Evolutionary conservation across 1,140 invertebrate genomes (phyloP), one percentile per base, ranked within the genome.

Genomic region (Drosophila arawakana): DNA sequence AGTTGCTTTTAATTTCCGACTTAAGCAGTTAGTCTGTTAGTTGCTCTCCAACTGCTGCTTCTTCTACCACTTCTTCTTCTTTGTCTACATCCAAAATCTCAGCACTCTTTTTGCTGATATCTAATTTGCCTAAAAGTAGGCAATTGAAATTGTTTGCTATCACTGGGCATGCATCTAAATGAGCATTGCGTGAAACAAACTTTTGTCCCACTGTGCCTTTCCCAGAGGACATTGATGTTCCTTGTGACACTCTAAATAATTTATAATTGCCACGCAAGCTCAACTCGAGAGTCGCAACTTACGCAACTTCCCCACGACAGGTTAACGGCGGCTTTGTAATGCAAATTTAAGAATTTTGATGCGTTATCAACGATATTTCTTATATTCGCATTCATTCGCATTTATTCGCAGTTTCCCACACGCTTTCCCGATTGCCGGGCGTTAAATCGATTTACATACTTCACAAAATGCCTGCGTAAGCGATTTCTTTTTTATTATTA

Each of bases 91-190:
- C 25, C 3, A 50, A 81, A 71, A 75, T 72, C 76, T 72, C 62
- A 49, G 65, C 57, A 9, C 25, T 30, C 25, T 30, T 57, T 41
- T 54, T 21, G 62, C 37, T 61, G 65, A 50, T 59, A 67, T 69
- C 71, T 80, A 89, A 90, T 89, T 88, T 89, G 84, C 83, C 84
- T 88, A 78, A 89, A 88, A 89, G 83, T 88, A 81, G 76, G 76
- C 82, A 82, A 67, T 68, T 72, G 74, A 37, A 35, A 49, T 41
- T 43, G 35, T n/a, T 9, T 43, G n/a, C 58, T 91, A 91, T 90
- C 88, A 72, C 30, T 68, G 71, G 50, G 74, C 86, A 81, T 90
- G 82, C 88, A 91, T 91, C 88, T 90, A 81, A 91, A 90, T 90
- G 70, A 88, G 73, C 66, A 75, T 88, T 83, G 82, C 88, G 82